Evolutionary conservation across 2,888 invertebrate genomes (phyloP).

Genomic region (Idaea biselata): DNA sequence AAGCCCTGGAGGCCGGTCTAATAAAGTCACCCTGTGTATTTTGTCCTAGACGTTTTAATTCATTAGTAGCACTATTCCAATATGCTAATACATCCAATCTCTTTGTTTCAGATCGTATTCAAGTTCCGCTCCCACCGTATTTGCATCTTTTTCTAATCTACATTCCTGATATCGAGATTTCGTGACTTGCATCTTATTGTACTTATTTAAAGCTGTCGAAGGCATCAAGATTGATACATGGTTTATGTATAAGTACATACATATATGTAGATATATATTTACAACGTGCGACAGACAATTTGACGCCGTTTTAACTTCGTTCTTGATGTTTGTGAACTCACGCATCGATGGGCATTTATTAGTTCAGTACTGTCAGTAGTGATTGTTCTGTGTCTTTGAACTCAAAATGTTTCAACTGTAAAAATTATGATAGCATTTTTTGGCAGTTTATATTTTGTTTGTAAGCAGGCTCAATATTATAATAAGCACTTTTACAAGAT

Average conservation of each 20-base stretch:
- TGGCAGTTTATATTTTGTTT: too few relatives aligned
- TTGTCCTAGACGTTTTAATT: constrained; percentile 7
- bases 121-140: constrained; percentile 37
- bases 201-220: constrained; percentile 41
- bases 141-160: constrained; percentile 70
- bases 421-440: too few relatives aligned
- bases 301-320: constrained; percentile 50
- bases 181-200: constrained; percentile 68
- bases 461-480: too few relatives aligned
- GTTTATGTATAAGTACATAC: constrained; percentile 12
- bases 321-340: constrained; percentile 25
- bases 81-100: constrained; percentile 44
- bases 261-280: constrained; percentile 60
- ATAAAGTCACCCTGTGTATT: not conserved
- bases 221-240: constrained; percentile 15
- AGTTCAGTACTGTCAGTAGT: not conserved
- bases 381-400: not conserved
- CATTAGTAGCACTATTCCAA: constrained; percentile 12
- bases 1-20: too few relatives aligned
- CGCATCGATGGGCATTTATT: constrained; percentile 10
- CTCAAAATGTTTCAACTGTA: not conserved
- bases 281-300: constrained; percentile 62
- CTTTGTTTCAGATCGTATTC: constrained; percentile 51
- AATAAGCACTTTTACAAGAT: too few relatives aligned
- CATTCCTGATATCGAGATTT: constrained; percentile 57